Evolutionary conservation across 2,797 vertebrate species (phyloP).

Genomic region (Balearica regulorum): DNA sequence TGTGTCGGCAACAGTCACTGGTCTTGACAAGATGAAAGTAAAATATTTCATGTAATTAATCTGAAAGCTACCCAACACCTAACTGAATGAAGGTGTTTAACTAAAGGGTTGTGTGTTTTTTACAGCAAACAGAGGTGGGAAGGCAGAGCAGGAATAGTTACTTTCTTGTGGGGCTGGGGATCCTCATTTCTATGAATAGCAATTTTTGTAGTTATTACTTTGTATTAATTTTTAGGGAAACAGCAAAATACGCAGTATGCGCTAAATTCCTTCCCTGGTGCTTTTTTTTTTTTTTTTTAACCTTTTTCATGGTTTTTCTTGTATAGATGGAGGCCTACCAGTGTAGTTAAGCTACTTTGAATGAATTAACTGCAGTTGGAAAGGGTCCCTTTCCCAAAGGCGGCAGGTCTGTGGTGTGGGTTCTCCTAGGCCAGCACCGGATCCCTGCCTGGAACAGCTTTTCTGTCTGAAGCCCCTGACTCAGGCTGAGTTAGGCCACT

Average conservation of each 20-base stretch:
- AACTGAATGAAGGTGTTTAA: neutral
- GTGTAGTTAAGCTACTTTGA: neutral
- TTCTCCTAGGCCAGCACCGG: neutral
- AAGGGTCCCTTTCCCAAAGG: neutral
- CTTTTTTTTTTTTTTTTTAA: neutral
- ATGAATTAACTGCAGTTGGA: neutral
- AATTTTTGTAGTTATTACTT: neutral
- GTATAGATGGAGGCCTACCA: neutral
- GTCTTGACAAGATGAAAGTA: neutral
- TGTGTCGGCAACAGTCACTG: neutral
- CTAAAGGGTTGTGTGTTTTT: neutral
- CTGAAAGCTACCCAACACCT: neutral
- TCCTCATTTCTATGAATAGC: neutral
- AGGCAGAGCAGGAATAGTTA: neutral
- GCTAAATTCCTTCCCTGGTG: neutral
- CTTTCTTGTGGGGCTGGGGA: neutral
- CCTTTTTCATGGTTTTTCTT: neutral
- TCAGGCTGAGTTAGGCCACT: fast-evolving
- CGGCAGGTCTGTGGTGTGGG: neutral
- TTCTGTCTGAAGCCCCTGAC: neutral
- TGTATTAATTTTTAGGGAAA: neutral
- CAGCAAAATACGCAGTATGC: fast-evolving
- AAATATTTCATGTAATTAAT: neutral
- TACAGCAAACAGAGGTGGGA: neutral
- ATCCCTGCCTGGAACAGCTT: neutral